phyloP scores from a whole-genome alignment of 2,888 invertebrate genomes.

The Cremastinae sp. region DNA sequence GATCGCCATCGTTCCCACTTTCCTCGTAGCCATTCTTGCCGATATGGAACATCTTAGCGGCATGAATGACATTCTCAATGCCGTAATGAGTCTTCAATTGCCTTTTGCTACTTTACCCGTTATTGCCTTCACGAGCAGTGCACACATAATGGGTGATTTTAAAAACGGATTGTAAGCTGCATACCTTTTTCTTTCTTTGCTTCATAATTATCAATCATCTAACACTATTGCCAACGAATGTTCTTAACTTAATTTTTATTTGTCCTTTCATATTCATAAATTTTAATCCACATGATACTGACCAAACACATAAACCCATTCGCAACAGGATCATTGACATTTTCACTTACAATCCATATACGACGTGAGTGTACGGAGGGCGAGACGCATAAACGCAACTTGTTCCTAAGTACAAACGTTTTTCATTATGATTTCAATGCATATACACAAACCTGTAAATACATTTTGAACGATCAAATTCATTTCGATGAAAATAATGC shows the following conservation, averaged over 20 bases:
- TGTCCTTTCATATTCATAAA: not conserved
- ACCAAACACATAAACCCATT: no score
- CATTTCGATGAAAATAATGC: slow-evolving; percentile 7
- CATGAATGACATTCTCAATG: slow-evolving; percentile 93
- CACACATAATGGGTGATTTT: slow-evolving; percentile 91
- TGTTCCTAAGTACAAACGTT: no score
- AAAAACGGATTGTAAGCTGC: slow-evolving; percentile 87
- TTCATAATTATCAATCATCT: not conserved
- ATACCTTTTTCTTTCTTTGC: slow-evolving; percentile 19
- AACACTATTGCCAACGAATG: slow-evolving; percentile 1
- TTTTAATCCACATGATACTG: no score
- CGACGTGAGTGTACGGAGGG: no score
- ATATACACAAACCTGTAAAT: no score
- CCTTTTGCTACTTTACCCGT: slow-evolving; percentile 94
- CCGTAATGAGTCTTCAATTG: slow-evolving; percentile 92
- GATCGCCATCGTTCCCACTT: slow-evolving; percentile 90
- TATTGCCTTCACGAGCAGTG: slow-evolving; percentile 91
- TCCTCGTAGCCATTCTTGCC: slow-evolving; percentile 86
- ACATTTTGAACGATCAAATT: not conserved
- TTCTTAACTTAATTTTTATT: slow-evolving; percentile 1
- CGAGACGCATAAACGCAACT: no score
- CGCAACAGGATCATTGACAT: no score
- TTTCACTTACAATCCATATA: no score
- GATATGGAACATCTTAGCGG: slow-evolving; percentile 86
- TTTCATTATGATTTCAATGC: no score